Conservation (phyloP, 2,113 vertebrate genomes). For the Trachemys scripta region DNA sequence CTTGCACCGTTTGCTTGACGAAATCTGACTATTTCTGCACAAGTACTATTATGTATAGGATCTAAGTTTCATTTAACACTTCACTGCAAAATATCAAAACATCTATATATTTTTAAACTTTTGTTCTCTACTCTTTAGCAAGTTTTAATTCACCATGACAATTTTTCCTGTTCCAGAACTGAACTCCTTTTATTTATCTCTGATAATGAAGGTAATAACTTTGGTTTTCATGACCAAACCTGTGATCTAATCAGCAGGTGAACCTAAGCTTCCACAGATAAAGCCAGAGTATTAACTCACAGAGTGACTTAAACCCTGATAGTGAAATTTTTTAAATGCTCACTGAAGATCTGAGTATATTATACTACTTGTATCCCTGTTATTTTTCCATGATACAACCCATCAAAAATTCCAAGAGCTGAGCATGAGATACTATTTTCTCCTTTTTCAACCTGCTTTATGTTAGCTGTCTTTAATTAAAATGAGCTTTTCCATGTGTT, state of each 20-base stretch:
- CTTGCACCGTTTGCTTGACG: neutral
- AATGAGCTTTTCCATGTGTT: conserved; percentile 54
- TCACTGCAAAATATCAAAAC: neutral
- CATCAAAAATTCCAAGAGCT: conserved; percentile 14
- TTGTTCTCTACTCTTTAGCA: neutral
- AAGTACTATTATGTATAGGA: fast-evolving
- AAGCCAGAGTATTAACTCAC: neutral
- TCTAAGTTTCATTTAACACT: fast-evolving
- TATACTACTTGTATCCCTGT: neutral
- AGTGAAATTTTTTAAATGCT: neutral
- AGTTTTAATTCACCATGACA: neutral
- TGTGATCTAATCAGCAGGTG: neutral
- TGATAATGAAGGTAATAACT: neutral
- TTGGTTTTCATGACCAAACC: neutral
- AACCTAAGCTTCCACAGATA: neutral
- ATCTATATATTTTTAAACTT: fast-evolving
- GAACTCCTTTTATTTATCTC: neutral
- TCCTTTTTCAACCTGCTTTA: conserved; percentile 9
- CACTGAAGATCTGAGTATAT: neutral
- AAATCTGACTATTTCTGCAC: neutral
- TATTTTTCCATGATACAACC: neutral
- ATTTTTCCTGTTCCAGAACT: neutral
- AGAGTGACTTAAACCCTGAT: neutral
- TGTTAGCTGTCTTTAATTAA: conserved; percentile 56
- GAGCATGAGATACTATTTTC: neutral